These are phyloP conservation scores for Pteruthius melanotis DNA, from an alignment of 2,113 vertebrate genomes.

Conservation along the genomic window DNA sequence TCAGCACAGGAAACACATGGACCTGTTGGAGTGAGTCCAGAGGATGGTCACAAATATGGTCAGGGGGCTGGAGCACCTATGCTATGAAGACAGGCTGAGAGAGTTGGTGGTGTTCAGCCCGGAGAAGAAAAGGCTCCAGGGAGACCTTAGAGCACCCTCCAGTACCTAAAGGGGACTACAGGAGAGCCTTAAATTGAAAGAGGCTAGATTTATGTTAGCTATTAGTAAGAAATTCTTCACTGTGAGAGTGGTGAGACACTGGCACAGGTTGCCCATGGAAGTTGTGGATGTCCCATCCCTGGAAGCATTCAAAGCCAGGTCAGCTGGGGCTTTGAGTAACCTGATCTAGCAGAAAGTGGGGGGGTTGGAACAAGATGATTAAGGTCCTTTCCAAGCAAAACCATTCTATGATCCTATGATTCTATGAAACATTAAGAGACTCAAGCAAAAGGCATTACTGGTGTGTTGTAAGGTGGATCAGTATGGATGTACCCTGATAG, in stretches of 20 bases:
- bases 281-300: background rate
- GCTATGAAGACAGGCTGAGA: background rate
- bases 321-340: background rate
- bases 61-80: background rate
- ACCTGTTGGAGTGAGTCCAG: background rate
- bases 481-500: background rate
- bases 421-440: background rate
- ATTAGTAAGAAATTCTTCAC: background rate
- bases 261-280: too few species aligned
- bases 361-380: background rate
- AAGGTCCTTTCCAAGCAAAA: background rate
- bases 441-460: background rate
- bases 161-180: background rate
- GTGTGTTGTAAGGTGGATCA: background rate
- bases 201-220: background rate
- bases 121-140: background rate
- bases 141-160: background rate
- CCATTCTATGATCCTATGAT: background rate
- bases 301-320: background rate
- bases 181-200: background rate
- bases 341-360: background rate
- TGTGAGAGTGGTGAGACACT: background rate
- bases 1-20: background rate
- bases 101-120: background rate
- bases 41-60: background rate